Base-by-base conservation (phyloP, 2,797 vertebrate species). In the Esox masquinongy region DNA sequence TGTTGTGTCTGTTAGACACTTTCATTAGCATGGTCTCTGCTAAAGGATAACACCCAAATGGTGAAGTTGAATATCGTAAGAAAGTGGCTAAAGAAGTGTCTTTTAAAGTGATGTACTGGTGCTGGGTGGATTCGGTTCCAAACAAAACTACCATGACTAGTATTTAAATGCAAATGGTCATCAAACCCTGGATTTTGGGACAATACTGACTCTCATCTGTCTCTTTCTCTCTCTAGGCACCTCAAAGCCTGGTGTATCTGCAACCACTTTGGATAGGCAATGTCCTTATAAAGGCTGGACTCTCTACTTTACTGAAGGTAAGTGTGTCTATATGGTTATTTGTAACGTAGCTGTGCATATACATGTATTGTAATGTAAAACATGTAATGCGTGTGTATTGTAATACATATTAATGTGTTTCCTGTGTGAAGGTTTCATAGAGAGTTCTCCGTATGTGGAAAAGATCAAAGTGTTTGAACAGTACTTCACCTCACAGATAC, bases 281-380 rank as follows among this genome's bases (percentile, higher is more conserved):
- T 94, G 94, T 90, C 96, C 95, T 0, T 99, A 98, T 86, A 98
- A 95, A 88, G 98, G 97, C 76, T 99, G 98, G 98, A 87, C 91
- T 11, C 95, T 97, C 73, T 99, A 99, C 90, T 98, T 99, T 87
- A 95, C 95, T 84, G 97, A 98, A 93, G 95, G 98, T 98, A 91
- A 9, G 15, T 69, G 22, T 74, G 17, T 73, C 0, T 47, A 47
- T 47, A 8, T 2, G 1, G 43, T 47, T 47, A 47, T 47, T 7
- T 39, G 36, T 39, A 39, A 39, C 36, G 7, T 39, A 4, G 36
- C 2, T 39, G 36, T 39, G 36, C 36, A 39, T 39, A 5, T 47
- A 47, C 43, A 47, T 3, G 12, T 47, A 47, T 47, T 47, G 9
- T 47, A 5, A 11, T 47, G 43, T 47, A 47, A 47, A 11, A 11